Base-by-base conservation (phyloP, 2,797 vertebrate species). In the Sciurus vulgaris region DNA sequence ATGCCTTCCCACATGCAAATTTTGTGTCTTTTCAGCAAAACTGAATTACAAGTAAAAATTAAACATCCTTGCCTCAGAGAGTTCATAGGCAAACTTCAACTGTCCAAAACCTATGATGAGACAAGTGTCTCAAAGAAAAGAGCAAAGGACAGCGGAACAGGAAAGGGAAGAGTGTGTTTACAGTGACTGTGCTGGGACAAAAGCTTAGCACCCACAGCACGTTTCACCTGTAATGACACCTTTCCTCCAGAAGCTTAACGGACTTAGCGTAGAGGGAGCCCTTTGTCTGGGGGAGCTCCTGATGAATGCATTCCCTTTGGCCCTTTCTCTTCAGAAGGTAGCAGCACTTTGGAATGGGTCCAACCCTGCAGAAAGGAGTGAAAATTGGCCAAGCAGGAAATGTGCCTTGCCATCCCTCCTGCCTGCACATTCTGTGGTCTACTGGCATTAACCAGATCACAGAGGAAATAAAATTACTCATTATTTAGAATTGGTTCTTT, bases 171-270 rank as follows among this genome's bases (percentile, higher is more conserved):
- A 61, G 20, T 1, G 0, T 41, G 44, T 63, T 74, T 67, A 30
- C 20, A 33, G 24, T 44, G 79, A 41, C 0, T 14, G 22, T 35
- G 76, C 38, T 26, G 9, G 63, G 81, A 79, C 76, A 81, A 70
- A 82, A 81, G 70, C 85, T 93, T 72, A 79, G 69, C 54, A 14
- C 70, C 41, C 28, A 41, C 7, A 24, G 3, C 38, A 11, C 15
- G 33, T 69, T 89, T 96, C 61, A 91, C 61, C 84, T 89, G 35
- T 56, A 61, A 33, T 76, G 59, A 88, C 74, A 92, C 44, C 54
- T 93, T 74, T 84, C 67, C 84, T 96, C 86, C 20, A 89, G 74
- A 94, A 77, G 73, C 47, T 85, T 91, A 63, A 90, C 54, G 28
- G 59, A 51, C 72, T 89, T 65, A 70, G 47, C 14, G 22, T 30